Conservation (phyloP, 2,113 vertebrate species). For the Cacatua alba region DNA sequence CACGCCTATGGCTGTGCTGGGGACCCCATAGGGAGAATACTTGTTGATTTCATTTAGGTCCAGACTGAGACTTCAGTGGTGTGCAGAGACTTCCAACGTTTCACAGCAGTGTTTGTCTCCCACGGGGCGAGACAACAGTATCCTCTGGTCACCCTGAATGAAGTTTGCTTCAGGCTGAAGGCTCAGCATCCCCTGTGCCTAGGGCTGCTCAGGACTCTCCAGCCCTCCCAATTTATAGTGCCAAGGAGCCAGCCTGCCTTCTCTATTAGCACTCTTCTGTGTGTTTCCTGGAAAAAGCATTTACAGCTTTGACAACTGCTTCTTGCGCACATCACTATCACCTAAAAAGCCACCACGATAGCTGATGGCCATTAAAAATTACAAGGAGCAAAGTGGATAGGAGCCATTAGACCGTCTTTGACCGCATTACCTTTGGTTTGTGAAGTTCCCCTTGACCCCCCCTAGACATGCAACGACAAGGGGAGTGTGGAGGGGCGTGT, state of each 20-base stretch:
- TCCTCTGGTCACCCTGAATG: not conserved
- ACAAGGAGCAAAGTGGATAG: not conserved
- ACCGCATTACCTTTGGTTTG: not conserved
- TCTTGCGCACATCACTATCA: not conserved
- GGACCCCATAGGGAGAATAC: not conserved
- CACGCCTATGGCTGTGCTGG: not conserved
- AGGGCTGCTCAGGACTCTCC: not conserved
- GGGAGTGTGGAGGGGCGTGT: fast-evolving
- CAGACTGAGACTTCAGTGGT: not conserved
- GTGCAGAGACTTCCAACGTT: not conserved
- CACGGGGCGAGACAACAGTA: not conserved
- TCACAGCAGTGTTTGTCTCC: not conserved
- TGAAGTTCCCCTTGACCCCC: not conserved
- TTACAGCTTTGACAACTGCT: not conserved
- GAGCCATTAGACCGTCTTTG: not conserved
- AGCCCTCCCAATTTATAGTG: fast-evolving
- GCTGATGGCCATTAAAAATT: not conserved
- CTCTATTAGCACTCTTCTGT: too few relatives aligned
- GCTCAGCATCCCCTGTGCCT: not conserved
- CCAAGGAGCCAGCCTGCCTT: not conserved
- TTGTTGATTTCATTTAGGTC: not conserved
- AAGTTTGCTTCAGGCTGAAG: not conserved
- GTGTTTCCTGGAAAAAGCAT: fast-evolving
- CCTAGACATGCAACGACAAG: not conserved
- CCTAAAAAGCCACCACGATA: not conserved